These are phyloP conservation scores for Syritta pipiens DNA, from an alignment of 2,888 invertebrate species.

Conservation along the genomic window DNA sequence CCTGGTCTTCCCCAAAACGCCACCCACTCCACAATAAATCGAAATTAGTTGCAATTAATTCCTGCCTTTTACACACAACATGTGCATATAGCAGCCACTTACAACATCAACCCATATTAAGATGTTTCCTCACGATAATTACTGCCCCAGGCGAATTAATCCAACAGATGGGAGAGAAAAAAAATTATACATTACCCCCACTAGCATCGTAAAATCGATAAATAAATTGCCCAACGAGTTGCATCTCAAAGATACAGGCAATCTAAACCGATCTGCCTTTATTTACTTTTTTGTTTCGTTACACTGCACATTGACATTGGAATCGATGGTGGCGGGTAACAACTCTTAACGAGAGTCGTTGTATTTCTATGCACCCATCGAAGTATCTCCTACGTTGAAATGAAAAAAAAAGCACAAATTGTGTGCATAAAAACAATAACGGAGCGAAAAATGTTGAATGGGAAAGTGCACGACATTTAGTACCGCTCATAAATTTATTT, in stretches of 20 bases:
- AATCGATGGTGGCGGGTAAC: slow-evolving; percentile 8
- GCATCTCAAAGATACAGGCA: slow-evolving; percentile 6
- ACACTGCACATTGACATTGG: slow-evolving; percentile 51
- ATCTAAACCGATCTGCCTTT: slow-evolving; percentile 21
- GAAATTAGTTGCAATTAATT: slow-evolving; percentile 45
- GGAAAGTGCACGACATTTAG: slow-evolving; percentile 39
- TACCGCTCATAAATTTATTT: slow-evolving; percentile 23
- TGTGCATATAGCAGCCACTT: not conserved
- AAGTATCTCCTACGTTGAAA: not conserved
- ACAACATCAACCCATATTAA: slow-evolving; percentile 31
- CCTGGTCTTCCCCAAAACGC: not conserved
- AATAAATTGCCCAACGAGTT: slow-evolving; percentile 44
- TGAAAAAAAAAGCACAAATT: slow-evolving; percentile 2
- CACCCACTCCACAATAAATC: slow-evolving; percentile 9
- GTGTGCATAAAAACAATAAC: no score
- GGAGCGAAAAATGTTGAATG: slow-evolving; percentile 4
- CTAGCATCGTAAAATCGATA: slow-evolving; percentile 47
- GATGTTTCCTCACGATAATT: slow-evolving; percentile 38
- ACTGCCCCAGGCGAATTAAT: slow-evolving; percentile 18
- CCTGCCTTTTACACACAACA: not conserved
- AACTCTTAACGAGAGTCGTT: not conserved
- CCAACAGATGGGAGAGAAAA: slow-evolving; percentile 17
- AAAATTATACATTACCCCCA: slow-evolving; percentile 38
- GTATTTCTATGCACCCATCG: slow-evolving; percentile 5
- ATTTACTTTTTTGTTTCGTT: not conserved